phyloP scores from a whole-genome alignment of 2,113 vertebrate genomes.

The Equus przewalskii region DNA sequence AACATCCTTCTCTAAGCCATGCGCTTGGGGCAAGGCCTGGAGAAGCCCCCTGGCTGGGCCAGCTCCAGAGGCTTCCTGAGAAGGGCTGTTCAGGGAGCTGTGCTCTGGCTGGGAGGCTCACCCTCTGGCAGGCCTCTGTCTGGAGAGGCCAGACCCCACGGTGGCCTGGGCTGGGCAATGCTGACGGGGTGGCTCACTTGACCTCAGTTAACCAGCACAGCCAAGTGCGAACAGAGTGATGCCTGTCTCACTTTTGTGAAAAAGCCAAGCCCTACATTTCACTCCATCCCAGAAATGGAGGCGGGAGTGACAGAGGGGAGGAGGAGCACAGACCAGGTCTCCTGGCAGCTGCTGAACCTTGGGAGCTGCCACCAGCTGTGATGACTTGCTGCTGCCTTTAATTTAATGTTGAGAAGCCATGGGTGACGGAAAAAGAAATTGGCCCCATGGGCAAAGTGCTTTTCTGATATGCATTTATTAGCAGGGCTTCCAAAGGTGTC shows the following conservation, averaged over 20 bases:
- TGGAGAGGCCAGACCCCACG: rapidly evolving
- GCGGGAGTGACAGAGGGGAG: not conserved
- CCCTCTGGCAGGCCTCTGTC: not conserved
- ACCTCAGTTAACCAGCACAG: not conserved
- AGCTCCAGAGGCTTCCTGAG: not conserved
- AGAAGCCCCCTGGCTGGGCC: not conserved
- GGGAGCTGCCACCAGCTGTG: constrained; percentile 68
- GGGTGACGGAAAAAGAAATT: constrained; percentile 89
- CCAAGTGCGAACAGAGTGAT: not conserved
- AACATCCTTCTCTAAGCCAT: not conserved
- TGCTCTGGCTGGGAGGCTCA: not conserved
- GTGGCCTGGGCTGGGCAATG: too few relatives aligned
- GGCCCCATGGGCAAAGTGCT: constrained; percentile 83
- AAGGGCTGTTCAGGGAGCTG: not conserved
- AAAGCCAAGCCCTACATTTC: not conserved
- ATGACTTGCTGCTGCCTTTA: constrained; percentile 50
- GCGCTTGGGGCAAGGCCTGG: not conserved
- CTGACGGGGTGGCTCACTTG: not conserved
- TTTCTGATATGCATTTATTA: constrained; percentile 77
- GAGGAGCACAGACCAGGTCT: not conserved
- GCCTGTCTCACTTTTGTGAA: not conserved
- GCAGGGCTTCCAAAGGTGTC: constrained; percentile 75
- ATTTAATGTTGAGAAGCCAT: constrained; percentile 84
- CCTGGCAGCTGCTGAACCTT: not conserved
- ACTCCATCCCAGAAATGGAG: not conserved